These are phyloP conservation scores for Cyprinus carpio DNA, from an alignment of 2,113 vertebrate genomes.

Conservation along the genomic window DNA sequence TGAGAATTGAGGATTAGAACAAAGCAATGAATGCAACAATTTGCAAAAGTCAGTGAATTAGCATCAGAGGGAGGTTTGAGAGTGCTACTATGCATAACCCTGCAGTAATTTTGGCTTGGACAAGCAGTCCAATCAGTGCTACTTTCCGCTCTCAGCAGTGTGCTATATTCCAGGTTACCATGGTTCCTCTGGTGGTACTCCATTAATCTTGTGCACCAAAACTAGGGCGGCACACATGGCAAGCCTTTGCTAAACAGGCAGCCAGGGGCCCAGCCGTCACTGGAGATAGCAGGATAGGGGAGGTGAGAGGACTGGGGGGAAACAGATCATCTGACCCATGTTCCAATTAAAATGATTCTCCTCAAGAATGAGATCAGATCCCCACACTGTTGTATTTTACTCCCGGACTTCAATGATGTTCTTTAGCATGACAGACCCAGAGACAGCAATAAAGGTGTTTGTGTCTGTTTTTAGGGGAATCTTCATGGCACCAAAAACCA, in stretches of 20 bases:
- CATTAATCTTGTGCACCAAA: slow-evolving; percentile 65
- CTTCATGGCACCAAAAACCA: neutral
- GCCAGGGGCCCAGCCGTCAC: neutral
- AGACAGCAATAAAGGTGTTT: slow-evolving; percentile 1
- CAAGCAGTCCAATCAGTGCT: slow-evolving; percentile 23
- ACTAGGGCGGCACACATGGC: slow-evolving; percentile 54
- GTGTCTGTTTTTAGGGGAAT: slow-evolving; percentile 20
- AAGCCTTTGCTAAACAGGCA: slow-evolving; percentile 44
- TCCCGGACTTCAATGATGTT: neutral
- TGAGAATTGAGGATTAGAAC: neutral
- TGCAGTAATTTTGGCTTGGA: slow-evolving; percentile 16
- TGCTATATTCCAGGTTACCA: slow-evolving; percentile 61
- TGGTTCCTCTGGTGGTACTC: slow-evolving; percentile 57
- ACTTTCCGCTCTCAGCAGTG: slow-evolving; percentile 35
- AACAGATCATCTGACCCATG: slow-evolving; percentile 27
- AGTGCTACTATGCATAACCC: neutral
- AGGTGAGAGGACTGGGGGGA: slow-evolving; percentile 2
- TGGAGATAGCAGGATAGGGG: neutral
- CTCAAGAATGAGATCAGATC: neutral
- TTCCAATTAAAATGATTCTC: slow-evolving; percentile 50
- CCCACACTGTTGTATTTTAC: slow-evolving; percentile 6
- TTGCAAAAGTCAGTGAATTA: neutral
- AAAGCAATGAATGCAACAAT: slow-evolving; percentile 27
- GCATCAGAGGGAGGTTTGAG: neutral
- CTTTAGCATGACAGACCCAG: neutral